phyloP scores from a whole-genome alignment of 2,113 vertebrate species.

The Urocitellus parryii region DNA sequence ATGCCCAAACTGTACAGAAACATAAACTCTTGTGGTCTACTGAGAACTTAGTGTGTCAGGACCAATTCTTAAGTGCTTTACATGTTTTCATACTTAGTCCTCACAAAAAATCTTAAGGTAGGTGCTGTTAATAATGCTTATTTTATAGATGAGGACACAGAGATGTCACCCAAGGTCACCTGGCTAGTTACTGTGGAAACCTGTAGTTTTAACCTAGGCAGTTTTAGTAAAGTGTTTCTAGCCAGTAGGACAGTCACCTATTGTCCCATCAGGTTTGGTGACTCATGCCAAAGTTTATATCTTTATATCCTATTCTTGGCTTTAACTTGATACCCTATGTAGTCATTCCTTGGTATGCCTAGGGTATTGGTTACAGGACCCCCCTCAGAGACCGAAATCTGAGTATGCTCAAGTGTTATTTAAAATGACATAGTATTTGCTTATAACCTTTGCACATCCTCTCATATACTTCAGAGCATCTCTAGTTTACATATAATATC shows the following conservation, averaged over 20 bases:
- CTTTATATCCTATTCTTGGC: not conserved
- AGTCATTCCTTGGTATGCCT: not conserved
- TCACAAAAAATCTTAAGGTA: not conserved
- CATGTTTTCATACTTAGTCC: not conserved
- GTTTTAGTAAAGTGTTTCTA: not conserved
- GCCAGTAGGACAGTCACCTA: not conserved
- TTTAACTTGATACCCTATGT: constrained; percentile 4
- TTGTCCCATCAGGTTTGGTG: not conserved
- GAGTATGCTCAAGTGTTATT: not conserved
- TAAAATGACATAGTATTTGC: not conserved
- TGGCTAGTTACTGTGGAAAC: not conserved
- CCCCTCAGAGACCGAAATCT: not conserved
- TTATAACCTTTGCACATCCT: not conserved
- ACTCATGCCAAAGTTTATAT: not conserved
- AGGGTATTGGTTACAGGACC: not conserved
- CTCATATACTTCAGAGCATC: not conserved
- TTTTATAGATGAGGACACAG: not conserved
- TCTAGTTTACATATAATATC: not conserved
- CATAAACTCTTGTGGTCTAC: not conserved
- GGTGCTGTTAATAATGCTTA: not conserved
- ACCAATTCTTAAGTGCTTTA: not conserved
- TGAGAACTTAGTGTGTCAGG: not conserved
- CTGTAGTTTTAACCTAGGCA: not conserved
- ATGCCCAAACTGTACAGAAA: not conserved
- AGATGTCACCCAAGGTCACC: not conserved